These are phyloP conservation scores for Andrena hattorfiana DNA, from an alignment of 2,888 invertebrate genomes.

Conservation along the genomic window DNA sequence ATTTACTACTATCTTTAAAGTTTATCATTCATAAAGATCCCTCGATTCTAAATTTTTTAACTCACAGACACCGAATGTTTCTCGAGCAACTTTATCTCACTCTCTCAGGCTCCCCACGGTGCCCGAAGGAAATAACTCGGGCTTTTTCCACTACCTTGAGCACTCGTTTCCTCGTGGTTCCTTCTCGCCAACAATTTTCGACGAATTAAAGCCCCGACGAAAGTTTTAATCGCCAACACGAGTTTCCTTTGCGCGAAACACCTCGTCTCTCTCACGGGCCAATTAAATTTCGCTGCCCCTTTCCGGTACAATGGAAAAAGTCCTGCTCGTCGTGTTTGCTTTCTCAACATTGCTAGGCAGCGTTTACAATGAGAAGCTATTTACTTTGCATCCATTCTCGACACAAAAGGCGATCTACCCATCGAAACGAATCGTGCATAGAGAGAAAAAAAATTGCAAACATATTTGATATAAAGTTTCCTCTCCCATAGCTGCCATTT, in stretches of 20 bases:
- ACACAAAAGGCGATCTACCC: no score
- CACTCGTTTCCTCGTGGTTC: background rate
- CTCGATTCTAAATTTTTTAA: no score
- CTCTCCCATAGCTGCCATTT: no score
- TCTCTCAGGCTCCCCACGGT: no score
- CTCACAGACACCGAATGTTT: no score
- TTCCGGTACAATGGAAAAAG: conserved; percentile 36
- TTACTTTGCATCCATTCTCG: background rate
- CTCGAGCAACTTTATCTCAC: no score
- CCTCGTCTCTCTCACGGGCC: conserved; percentile 18
- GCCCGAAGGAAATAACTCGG: conserved; percentile 19
- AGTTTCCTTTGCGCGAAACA: conserved; percentile 26
- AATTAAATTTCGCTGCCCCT: conserved; percentile 55
- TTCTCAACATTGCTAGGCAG: background rate
- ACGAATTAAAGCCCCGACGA: conserved; percentile 39
- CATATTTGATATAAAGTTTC: no score
- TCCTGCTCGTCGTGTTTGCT: conserved; percentile 26
- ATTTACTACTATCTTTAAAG: no score
- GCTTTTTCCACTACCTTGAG: background rate
- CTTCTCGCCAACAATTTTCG: conserved; percentile 32
- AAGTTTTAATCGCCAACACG: conserved; percentile 65
- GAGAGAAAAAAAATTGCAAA: no score
- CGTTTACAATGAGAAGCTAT: no score
- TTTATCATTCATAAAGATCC: no score
- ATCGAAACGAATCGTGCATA: no score